These are phyloP conservation scores for Achlya flavicornis DNA, from an alignment of 2,888 invertebrate genomes.

Conservation along the genomic window DNA sequence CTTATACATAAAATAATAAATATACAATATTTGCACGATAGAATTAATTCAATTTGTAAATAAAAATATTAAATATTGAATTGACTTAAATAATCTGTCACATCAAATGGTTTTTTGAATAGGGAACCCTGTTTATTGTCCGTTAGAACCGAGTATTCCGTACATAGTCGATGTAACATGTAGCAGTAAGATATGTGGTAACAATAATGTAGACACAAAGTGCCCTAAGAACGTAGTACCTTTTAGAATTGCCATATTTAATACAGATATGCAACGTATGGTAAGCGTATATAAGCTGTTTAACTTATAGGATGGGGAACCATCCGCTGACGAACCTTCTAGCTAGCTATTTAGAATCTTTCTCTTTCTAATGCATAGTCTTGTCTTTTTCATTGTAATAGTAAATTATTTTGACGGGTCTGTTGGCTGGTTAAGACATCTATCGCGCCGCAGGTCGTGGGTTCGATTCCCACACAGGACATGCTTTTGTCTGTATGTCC, in stretches of 20 bases:
- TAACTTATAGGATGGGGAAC: conserved; percentile 33
- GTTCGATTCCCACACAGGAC: too few relatives aligned
- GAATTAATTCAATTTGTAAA: not conserved
- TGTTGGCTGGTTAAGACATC: too few relatives aligned
- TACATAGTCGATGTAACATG: not conserved
- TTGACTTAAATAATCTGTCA: not conserved
- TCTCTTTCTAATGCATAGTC: not conserved
- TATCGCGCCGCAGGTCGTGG: too few relatives aligned
- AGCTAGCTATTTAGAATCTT: not conserved
- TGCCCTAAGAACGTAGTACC: conserved; percentile 58
- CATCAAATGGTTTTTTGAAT: not conserved
- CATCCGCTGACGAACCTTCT: not conserved
- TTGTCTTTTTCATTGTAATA: not conserved
- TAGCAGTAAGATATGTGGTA: not conserved
- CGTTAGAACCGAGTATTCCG: conserved; percentile 1
- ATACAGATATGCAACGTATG: conserved; percentile 23
- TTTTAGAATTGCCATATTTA: conserved; percentile 63
- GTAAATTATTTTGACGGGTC: too few relatives aligned
- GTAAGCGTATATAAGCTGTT: conserved; percentile 39
- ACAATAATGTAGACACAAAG: conserved; percentile 28
- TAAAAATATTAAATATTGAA: not conserved
- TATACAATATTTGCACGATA: conserved; percentile 1
- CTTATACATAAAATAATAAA: too few relatives aligned
- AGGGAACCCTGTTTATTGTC: not conserved
- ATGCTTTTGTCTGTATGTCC: too few relatives aligned